Conservation (phyloP, 2,888 invertebrate genomes). For the Mimachlamys varia region DNA sequence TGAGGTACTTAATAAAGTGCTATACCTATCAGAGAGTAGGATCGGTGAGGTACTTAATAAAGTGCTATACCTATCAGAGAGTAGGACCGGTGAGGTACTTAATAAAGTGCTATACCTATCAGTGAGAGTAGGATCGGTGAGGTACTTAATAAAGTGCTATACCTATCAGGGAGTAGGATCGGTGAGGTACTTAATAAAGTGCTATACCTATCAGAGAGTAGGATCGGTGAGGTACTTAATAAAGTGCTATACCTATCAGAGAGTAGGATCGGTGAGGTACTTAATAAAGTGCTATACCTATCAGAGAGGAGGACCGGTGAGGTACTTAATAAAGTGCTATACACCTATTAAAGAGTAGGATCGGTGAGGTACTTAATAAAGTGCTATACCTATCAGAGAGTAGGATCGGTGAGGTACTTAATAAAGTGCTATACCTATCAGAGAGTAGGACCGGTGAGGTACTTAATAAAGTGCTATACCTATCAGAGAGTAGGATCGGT, state of each 20-base stretch:
- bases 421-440: background rate
- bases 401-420: background rate
- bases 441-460: background rate
- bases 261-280: background rate
- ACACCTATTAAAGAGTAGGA: background rate
- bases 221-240: background rate
- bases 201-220: background rate
- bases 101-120: background rate
- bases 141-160: background rate
- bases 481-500: background rate
- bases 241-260: background rate
- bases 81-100: background rate
- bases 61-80: background rate
- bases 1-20: background rate
- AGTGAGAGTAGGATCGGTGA: background rate
- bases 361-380: background rate
- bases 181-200: background rate
- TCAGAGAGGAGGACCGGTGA: background rate
- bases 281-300: background rate
- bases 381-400: background rate
- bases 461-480: background rate
- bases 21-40: background rate
- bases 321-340: background rate
- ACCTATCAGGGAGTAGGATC: background rate
- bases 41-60: background rate